A percentile compares a stretch with the other conserved stretches of the same genome.
Conservation (phyloP, 2,797 vertebrate species). For the Setipinna tenuifilis region DNA sequence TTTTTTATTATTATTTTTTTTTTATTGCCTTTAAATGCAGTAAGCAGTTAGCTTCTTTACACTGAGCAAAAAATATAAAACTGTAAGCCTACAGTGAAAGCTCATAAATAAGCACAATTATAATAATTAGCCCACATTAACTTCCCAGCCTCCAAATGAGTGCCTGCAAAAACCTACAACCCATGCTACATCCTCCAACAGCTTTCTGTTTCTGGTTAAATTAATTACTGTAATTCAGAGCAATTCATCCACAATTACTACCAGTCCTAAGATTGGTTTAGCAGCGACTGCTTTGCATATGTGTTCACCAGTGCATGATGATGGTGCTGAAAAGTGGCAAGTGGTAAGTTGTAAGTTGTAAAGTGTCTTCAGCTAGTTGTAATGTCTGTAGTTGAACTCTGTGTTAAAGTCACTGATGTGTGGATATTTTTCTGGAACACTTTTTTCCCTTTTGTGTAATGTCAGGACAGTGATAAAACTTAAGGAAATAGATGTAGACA, state of each 20-base stretch:
- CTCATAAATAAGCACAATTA: slow-evolving; percentile 6
- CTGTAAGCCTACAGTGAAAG: background rate
- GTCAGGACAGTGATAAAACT: background rate
- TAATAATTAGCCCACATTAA: slow-evolving; percentile 11
- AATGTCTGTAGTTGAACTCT: background rate
- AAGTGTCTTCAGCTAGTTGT: background rate
- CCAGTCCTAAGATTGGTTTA: background rate
- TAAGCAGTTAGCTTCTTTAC: background rate
- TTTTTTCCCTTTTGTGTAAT: background rate
- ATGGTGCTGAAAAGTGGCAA: background rate
- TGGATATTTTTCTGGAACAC: no score
- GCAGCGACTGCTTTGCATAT: background rate
- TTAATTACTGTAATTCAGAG: slow-evolving; percentile 13
- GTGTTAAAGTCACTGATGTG: background rate
- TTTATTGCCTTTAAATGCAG: background rate
- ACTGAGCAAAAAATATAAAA: background rate
- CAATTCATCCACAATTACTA: background rate
- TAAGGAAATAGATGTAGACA: background rate
- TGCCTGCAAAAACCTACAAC: background rate
- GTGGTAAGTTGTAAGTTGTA: background rate
- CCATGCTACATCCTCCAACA: background rate
- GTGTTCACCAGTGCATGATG: background rate
- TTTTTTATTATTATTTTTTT: background rate
- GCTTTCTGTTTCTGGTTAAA: background rate
- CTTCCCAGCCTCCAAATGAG: background rate